Evolutionary conservation across 2,888 invertebrate genomes (phyloP).

Genomic region (Drosophila antonietae): DNA sequence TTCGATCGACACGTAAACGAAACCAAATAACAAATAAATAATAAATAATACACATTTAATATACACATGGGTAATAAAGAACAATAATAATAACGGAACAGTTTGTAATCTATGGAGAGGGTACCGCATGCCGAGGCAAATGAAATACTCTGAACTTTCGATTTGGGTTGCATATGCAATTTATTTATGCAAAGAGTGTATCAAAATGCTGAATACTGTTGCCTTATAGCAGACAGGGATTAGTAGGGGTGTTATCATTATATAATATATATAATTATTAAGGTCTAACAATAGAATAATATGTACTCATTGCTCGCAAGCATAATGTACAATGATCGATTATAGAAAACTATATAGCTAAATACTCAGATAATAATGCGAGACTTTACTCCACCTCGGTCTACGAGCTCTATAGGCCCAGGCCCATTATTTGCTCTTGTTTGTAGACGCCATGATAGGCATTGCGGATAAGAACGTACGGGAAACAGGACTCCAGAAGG

Average conservation of each 20-base stretch:
- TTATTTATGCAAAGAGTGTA: slow-evolving; percentile 67
- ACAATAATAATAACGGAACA: slow-evolving; percentile 37
- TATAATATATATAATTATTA: slow-evolving; percentile 32
- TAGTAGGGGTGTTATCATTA: slow-evolving; percentile 24
- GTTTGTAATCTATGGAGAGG: slow-evolving; percentile 11
- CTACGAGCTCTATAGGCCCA: slow-evolving; percentile 55
- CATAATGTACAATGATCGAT: slow-evolving; percentile 43
- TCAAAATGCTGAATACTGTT: slow-evolving; percentile 66
- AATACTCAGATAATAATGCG: slow-evolving; percentile 43
- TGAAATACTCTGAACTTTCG: background rate
- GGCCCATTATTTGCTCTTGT: slow-evolving; percentile 88
- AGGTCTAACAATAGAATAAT: slow-evolving; percentile 67
- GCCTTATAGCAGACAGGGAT: slow-evolving; percentile 28
- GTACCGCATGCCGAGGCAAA: background rate
- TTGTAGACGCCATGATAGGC: slow-evolving; percentile 99
- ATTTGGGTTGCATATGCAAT: slow-evolving; percentile 60
- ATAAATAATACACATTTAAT: slow-evolving; percentile 63
- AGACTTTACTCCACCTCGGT: background rate
- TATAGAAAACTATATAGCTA: slow-evolving; percentile 38
- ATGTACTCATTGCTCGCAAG: slow-evolving; percentile 35
- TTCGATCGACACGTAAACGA: slow-evolving; percentile 49
- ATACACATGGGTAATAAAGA: slow-evolving; percentile 49
- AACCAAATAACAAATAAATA: slow-evolving; percentile 21
- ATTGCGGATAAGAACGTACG: slow-evolving; percentile 98
- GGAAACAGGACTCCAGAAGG: slow-evolving; percentile 99